These are phyloP conservation scores for Sclerurus mexicanus DNA, from an alignment of 2,113 vertebrate species.

Conservation along the genomic window DNA sequence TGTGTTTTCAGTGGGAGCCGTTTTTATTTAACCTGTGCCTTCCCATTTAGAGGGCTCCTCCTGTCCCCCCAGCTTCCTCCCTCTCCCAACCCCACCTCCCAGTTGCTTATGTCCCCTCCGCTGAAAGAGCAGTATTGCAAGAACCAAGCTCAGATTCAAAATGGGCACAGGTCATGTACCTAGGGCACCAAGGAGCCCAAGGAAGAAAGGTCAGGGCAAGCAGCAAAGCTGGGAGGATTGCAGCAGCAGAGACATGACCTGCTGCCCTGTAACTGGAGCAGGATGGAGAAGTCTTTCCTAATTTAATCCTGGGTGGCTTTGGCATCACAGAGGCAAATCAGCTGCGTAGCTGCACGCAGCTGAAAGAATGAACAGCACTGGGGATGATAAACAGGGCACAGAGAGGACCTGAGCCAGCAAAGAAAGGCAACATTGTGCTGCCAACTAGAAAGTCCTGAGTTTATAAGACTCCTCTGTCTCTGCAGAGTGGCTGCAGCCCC, in stretches of 20 bases:
- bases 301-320: neutral
- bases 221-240: neutral
- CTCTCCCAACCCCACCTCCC: neutral
- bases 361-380: neutral
- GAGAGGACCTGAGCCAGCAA: constrained; percentile 22
- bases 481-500: neutral
- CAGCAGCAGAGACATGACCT: neutral
- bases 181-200: neutral
- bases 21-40: neutral
- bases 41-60: neutral
- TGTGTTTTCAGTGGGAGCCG: neutral
- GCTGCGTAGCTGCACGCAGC: neutral
- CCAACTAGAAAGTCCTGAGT: constrained; percentile 13
- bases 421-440: constrained; percentile 70
- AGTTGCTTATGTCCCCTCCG: neutral
- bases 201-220: neutral
- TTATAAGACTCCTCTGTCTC: constrained; percentile 46
- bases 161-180: accelerated
- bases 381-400: constrained; percentile 23
- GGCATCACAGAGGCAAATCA: constrained; percentile 19
- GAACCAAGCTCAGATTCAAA: neutral
- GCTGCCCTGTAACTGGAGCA: neutral
- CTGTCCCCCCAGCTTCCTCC: neutral
- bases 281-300: neutral
- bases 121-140: neutral